Evolutionary conservation across 1,140 invertebrate species (phyloP), one percentile per base, ranked within the genome.

Genomic region (Heliothis subflexa): DNA sequence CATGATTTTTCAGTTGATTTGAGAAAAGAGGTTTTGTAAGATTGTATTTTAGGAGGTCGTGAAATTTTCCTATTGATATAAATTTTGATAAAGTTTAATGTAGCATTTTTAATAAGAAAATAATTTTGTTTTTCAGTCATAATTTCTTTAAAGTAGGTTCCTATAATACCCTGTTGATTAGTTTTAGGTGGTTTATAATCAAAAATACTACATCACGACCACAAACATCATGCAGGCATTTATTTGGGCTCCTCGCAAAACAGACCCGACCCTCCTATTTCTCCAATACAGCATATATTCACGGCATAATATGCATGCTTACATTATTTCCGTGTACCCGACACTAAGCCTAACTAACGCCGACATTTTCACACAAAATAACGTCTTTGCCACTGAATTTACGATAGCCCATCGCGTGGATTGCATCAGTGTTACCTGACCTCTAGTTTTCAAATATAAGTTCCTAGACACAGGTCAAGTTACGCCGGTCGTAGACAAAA

Each of bases 281-380:
- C 16, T 11, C 54, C 54, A 14, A 11, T 18, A 16, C 7, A 18
- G 16, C 25, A 61, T 21, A 61, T 61, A 61, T 40, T 10, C 62
- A 25, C n/a, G n/a, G 18, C 62, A 66, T 66, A 21, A 49, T 49
- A 49, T 66, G 40, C 16, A 66, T 21, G 62, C 62, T 52, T n/a
- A 70, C 47, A 70, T 70, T 70, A 52, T 52, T 52, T 66, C 33
- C 49, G 49, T 62, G 11, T 14, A 47, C 28, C 59, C 59, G 25
- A 64, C 57, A 62, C 59, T 62, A 62, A 50, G 59, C 59, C 72
- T 75, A 75, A 74, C 28, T 61, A 75, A 74, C 33, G 54, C n/a
- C 14, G 54, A 61, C 49, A 52, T 47, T 49, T 75, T 75, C 73
- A 57, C 73, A 64, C 73, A 75, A 75, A 75, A 75, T 75, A 75